Percentiles rank a stretch among this genome's conserved stretches.
phyloP scores from a whole-genome alignment of 2,113 vertebrate species.

The Brachyhypopomus gauderio region DNA sequence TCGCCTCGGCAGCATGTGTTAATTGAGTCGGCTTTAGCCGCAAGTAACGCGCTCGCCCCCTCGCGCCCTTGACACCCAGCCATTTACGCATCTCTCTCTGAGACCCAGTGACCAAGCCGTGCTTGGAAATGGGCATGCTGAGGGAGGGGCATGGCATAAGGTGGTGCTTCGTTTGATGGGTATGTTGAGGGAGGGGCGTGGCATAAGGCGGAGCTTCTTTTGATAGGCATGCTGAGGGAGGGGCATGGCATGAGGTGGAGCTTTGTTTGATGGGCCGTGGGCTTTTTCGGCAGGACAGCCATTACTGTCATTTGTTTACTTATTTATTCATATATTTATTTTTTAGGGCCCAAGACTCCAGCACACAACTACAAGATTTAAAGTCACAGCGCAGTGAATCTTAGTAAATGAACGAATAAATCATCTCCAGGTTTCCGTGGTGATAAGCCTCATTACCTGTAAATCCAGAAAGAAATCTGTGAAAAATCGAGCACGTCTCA shows the following conservation, averaged over 20 bases:
- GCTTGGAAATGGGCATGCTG: conserved; percentile 39
- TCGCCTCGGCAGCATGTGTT: conserved; percentile 36
- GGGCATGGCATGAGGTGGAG: background rate
- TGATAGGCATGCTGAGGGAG: conserved; percentile 6
- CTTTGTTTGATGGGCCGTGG: background rate
- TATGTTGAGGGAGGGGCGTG: conserved; percentile 13
- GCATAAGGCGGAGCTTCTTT: background rate
- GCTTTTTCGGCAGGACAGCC: background rate
- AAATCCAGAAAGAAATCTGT: background rate
- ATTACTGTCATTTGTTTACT: background rate
- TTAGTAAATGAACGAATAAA: conserved; percentile 13
- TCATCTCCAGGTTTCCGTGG: conserved; percentile 5
- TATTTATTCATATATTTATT: background rate
- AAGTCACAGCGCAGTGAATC: background rate
- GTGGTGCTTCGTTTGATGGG: background rate
- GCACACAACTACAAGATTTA: background rate
- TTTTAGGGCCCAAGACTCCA: conserved; percentile 5
- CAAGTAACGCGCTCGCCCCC: conserved; percentile 43
- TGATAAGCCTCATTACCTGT: conserved; percentile 29
- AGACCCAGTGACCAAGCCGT: conserved; percentile 46
- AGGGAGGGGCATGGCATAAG: background rate
- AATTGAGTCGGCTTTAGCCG: conserved; percentile 55
- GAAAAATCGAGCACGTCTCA: background rate
- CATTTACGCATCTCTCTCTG: conserved; percentile 62
- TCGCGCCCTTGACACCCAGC: conserved; percentile 50